A percentile compares a stretch with the other conserved stretches of the same genome.
Evolutionary conservation across 2,113 vertebrate genomes (phyloP).

Genomic region (Notothenia rossii): DNA sequence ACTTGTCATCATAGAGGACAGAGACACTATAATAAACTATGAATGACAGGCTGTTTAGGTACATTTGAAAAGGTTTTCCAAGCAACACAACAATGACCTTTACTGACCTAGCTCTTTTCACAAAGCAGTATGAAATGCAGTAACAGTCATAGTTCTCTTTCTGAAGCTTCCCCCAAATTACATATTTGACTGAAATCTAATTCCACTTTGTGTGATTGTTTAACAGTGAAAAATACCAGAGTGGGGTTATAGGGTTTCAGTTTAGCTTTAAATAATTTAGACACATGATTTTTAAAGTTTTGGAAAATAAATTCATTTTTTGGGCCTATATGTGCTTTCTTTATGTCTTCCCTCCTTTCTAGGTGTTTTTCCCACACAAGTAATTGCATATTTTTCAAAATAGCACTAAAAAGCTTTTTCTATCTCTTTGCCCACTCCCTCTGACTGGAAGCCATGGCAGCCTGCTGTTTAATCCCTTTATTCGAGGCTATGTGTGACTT

Average conservation of each 20-base stretch:
- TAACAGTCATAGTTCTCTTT: background rate
- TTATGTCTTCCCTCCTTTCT: constrained; percentile 17
- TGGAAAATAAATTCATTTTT: background rate
- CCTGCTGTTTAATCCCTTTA: constrained; percentile 60
- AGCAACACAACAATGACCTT: background rate
- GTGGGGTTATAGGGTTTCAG: background rate
- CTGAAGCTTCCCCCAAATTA: background rate
- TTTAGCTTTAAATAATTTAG: background rate
- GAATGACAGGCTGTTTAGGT: background rate
- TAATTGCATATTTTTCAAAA: constrained; percentile 35
- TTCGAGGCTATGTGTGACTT: constrained; percentile 55
- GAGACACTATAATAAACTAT: background rate
- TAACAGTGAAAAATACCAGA: background rate
- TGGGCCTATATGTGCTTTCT: background rate
- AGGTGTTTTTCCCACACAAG: background rate
- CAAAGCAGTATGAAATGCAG: background rate
- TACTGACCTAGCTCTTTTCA: constrained; percentile 7
- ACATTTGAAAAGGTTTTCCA: background rate
- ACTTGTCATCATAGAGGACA: background rate
- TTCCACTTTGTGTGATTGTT: background rate
- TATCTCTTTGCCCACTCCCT: constrained; percentile 35
- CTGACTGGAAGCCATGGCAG: constrained; percentile 45
- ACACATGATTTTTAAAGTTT: background rate
- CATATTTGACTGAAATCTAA: background rate
- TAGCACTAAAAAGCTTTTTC: constrained; percentile 43